Percentiles rank a stretch among this genome's conserved stretches.
These are phyloP conservation scores for Eupsilia transversa DNA, from an alignment of 2,888 invertebrate species.

Conservation along the genomic window DNA sequence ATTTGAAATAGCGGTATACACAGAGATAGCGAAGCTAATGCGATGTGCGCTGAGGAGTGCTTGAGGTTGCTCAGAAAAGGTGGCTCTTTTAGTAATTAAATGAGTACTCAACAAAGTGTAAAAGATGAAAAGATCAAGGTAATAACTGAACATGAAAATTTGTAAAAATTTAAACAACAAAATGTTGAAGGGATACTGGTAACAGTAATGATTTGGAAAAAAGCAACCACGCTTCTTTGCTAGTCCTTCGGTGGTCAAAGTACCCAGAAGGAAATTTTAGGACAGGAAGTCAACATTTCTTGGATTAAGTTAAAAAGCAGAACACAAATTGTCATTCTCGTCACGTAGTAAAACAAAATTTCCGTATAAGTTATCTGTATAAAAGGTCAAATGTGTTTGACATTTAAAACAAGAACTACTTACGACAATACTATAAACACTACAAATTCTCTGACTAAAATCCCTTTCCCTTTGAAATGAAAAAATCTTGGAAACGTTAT, in stretches of 20 bases:
- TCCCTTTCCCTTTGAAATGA: constrained; percentile 30
- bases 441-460: constrained; percentile 12
- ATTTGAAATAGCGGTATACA: constrained; percentile 30
- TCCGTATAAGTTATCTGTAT: constrained; percentile 17
- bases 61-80: neutral
- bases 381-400: constrained; percentile 45
- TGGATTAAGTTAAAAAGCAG: neutral
- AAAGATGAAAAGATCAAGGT: too few species aligned
- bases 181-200: neutral
- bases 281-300: neutral
- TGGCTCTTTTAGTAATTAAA: neutral
- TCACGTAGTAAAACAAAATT: constrained; percentile 13
- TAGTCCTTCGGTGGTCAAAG: neutral
- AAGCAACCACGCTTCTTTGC: neutral
- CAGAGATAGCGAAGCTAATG: constrained; percentile 41
- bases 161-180: neutral
- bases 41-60: neutral
- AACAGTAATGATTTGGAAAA: too few species aligned
- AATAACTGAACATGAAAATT: neutral
- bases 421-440: constrained; percentile 1
- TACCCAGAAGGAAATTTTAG: neutral
- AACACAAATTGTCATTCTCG: constrained; percentile 16
- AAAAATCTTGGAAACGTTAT: neutral
- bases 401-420: constrained; percentile 40
- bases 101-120: neutral